These are phyloP conservation scores for Harpagifer antarcticus DNA, from an alignment of 2,797 vertebrate species.

Conservation along the genomic window DNA sequence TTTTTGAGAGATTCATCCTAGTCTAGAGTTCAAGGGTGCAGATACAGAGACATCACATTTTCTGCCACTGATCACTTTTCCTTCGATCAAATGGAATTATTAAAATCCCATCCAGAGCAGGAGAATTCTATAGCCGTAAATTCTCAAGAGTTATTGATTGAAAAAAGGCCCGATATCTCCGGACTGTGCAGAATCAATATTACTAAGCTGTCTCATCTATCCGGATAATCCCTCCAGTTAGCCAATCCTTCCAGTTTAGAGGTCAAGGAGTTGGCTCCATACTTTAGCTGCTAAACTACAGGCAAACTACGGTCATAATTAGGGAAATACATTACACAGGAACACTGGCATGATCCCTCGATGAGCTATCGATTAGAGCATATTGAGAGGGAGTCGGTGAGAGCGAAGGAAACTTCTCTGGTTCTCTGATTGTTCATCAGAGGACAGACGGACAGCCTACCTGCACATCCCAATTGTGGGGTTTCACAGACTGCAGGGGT, in stretches of 20 bases:
- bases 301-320: conserved; percentile 45
- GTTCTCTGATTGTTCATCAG: conserved; percentile 49
- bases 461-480: conserved; percentile 31
- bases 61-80: conserved; percentile 38
- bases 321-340: conserved; percentile 39
- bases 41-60: conserved; percentile 42
- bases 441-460: conserved; percentile 19
- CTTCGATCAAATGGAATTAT: conserved; percentile 66
- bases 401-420: conserved; percentile 13
- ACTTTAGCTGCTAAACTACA: conserved; percentile 49
- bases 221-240: conserved; percentile 63
- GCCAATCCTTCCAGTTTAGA: conserved; percentile 69
- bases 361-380: conserved; percentile 58
- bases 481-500: conserved; percentile 32
- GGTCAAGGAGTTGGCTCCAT: conserved; percentile 69
- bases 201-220: conserved; percentile 69
- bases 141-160: conserved; percentile 71
- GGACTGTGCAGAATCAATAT: conserved; percentile 69
- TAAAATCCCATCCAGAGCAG: conserved; percentile 61
- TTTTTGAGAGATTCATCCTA: not conserved
- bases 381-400: conserved; percentile 35
- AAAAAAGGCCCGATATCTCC: conserved; percentile 62
- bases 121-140: conserved; percentile 58
- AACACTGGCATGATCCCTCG: conserved; percentile 23
- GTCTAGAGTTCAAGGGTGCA: conserved; percentile 34